Evolutionary conservation across 2,113 vertebrate species (phyloP).

Genomic region (Orcinus orca): DNA sequence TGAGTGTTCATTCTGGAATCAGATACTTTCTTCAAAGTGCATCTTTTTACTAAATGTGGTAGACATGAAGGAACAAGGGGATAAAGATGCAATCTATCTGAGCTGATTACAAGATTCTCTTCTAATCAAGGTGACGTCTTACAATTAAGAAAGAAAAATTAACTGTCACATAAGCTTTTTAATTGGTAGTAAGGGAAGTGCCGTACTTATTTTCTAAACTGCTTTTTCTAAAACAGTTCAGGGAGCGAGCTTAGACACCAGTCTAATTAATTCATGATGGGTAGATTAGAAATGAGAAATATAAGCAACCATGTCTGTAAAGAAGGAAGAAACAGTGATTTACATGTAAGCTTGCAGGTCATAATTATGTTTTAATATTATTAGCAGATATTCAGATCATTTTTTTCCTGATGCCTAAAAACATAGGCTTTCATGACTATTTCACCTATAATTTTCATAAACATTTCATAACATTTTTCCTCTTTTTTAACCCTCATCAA

Average conservation of each 20-base stretch:
- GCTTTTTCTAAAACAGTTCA: not conserved
- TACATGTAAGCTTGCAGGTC: not conserved
- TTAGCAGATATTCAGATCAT: not conserved
- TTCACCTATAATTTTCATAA: constrained; percentile 4
- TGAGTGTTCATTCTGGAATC: not conserved
- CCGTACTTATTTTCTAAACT: not conserved
- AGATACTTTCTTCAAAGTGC: not conserved
- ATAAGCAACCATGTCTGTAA: not conserved
- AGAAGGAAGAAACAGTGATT: not conserved
- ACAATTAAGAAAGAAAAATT: constrained; percentile 4
- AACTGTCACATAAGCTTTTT: not conserved
- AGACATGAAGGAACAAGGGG: not conserved
- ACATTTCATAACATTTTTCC: not conserved
- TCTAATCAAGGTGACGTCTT: not conserved
- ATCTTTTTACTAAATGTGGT: not conserved
- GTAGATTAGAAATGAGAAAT: constrained; percentile 19
- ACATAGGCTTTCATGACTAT: not conserved
- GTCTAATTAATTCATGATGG: not conserved
- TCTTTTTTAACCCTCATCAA: not conserved
- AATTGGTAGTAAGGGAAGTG: not conserved
- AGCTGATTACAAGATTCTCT: not conserved
- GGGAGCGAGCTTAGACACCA: not conserved
- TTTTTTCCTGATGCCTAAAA: not conserved
- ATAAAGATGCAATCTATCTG: not conserved
- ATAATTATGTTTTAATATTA: not conserved